Conservation (phyloP, 2,888 invertebrate species). For the Oxycera nigricornis region DNA sequence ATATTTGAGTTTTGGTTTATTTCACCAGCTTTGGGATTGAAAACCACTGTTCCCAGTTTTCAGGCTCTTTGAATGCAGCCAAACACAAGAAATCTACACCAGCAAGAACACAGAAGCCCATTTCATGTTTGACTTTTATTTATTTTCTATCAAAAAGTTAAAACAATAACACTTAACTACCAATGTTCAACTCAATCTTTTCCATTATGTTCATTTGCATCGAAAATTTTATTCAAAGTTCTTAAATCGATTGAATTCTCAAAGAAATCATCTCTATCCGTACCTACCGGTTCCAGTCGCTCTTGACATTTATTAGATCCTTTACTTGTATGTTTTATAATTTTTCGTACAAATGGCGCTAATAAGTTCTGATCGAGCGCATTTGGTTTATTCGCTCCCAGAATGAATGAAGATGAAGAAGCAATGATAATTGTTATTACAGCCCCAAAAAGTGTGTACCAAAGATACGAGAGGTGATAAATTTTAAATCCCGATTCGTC, state of each 20-base stretch:
- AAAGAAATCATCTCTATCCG: slow-evolving; percentile 42
- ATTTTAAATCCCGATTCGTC: slow-evolving; percentile 59
- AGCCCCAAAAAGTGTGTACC: slow-evolving; percentile 74
- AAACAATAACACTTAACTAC: too few species aligned
- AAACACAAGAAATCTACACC: too few species aligned
- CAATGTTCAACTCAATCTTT: too few species aligned
- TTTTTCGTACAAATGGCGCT: slow-evolving; percentile 73
- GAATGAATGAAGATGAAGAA: slow-evolving; percentile 64
- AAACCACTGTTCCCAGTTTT: too few species aligned
- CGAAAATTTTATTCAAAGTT: not conserved
- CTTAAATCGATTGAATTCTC: slow-evolving; percentile 42
- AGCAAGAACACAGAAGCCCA: too few species aligned
- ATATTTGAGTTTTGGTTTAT: too few species aligned
- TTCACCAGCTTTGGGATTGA: too few species aligned
- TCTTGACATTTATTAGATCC: not conserved
- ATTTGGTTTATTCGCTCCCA: slow-evolving; percentile 64
- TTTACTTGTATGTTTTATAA: slow-evolving; percentile 56
- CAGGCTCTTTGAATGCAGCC: too few species aligned
- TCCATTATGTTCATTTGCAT: not conserved
- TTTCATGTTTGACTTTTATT: too few species aligned
- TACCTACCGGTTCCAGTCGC: slow-evolving; percentile 46
- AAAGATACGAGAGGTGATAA: slow-evolving; percentile 78
- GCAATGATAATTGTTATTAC: slow-evolving; percentile 66
- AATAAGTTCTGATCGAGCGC: slow-evolving; percentile 68
- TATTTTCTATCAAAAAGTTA: too few species aligned